A percentile compares a stretch with the other conserved stretches of the same genome.
Evolutionary conservation across 2,888 invertebrate genomes (phyloP).

Genomic region (Pogonocherus hispidulus): DNA sequence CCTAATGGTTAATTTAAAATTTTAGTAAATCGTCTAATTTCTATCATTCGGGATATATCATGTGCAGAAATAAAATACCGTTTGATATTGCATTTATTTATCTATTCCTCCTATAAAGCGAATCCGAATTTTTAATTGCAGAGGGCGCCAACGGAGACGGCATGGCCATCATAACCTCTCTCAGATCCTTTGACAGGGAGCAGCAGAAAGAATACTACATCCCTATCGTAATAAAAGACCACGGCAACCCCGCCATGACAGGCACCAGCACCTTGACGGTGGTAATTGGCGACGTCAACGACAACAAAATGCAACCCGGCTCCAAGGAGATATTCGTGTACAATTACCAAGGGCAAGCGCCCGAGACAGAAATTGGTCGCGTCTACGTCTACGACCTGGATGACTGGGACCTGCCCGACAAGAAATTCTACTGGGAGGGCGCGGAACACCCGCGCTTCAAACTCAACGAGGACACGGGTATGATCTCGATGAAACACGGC

Average conservation of each 20-base stretch:
- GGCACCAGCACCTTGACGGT: constrained; percentile 96
- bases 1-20: too few species aligned
- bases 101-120: constrained; percentile 28
- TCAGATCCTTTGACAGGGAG: constrained; percentile 94
- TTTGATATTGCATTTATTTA: too few species aligned
- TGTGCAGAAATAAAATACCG: too few species aligned
- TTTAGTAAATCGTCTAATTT: too few species aligned
- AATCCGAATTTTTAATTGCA: constrained; percentile 64
- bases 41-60: too few species aligned
- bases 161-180: constrained; percentile 96
- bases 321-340: constrained; percentile 97
- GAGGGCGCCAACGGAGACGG: constrained; percentile 98
- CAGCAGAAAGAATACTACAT: constrained; percentile 96
- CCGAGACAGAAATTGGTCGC: constrained; percentile 74
- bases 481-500: constrained; percentile 95
- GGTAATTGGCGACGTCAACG: constrained; percentile 97
- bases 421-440: constrained; percentile 95
- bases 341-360: constrained; percentile 81
- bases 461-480: constrained; percentile 91
- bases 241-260: constrained; percentile 96
- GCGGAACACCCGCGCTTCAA: constrained; percentile 87
- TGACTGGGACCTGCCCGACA: constrained; percentile 98
- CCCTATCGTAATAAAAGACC: constrained; percentile 97
- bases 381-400: constrained; percentile 98
- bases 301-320: constrained; percentile 98